Percentiles rank a stretch among this genome's conserved stretches.
Conservation (phyloP, 2,797 vertebrate genomes). For the Neomorphus geoffroyi region DNA sequence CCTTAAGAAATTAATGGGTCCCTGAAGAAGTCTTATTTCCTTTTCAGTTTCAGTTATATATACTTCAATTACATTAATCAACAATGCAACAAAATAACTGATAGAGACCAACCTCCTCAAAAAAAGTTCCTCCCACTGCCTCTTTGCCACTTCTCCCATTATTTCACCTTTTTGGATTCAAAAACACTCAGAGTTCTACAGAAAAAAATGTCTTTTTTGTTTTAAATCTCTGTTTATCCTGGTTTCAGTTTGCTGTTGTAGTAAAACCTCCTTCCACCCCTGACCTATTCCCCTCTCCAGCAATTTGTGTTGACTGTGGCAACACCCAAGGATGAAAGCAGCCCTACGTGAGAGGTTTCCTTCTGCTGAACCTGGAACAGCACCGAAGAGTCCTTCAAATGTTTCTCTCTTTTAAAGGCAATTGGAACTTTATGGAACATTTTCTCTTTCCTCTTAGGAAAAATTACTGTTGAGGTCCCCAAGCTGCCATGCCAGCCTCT, state of each 20-base stretch:
- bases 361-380: conserved; percentile 43
- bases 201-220: not conserved
- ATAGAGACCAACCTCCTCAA: conserved; percentile 32
- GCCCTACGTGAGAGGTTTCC: conserved; percentile 36
- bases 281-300: conserved; percentile 32
- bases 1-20: conserved; percentile 85
- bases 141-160: not conserved
- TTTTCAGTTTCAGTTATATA: conserved; percentile 75
- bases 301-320: conserved; percentile 63
- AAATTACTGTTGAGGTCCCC: conserved; percentile 48
- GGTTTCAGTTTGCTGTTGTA: conserved; percentile 25
- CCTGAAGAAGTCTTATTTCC: conserved; percentile 79
- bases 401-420: conserved; percentile 56
- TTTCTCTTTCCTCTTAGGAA: conserved; percentile 61
- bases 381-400: conserved; percentile 63
- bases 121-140: not conserved
- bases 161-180: not conserved
- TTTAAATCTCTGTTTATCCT: conserved; percentile 5
- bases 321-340: conserved; percentile 58
- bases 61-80: conserved; percentile 79
- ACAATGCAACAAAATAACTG: conserved; percentile 71
- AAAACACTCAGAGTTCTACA: not conserved
- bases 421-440: conserved; percentile 57
- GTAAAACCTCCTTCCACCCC: conserved; percentile 19
- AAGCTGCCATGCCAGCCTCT: conserved; percentile 59